Percentiles rank a stretch among this genome's conserved stretches.
Conservation (phyloP, 2,888 invertebrate species). For the Lysandra coridon region DNA sequence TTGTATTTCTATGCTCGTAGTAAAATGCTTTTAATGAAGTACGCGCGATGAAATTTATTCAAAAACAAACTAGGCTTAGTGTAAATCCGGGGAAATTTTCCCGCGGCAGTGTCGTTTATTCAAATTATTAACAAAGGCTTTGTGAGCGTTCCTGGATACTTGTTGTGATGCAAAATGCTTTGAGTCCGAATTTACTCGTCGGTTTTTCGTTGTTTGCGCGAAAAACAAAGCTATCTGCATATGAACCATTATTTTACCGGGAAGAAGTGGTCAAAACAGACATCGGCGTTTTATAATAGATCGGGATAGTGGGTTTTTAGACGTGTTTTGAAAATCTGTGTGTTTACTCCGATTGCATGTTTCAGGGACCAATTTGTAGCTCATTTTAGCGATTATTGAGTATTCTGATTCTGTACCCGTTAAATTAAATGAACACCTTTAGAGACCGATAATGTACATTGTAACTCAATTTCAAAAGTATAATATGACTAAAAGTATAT, state of each 20-base stretch:
- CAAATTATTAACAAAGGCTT: slow-evolving; percentile 41
- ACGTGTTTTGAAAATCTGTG: not conserved
- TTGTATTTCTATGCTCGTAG: not conserved
- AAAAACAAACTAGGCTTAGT: slow-evolving; percentile 28
- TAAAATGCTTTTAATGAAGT: slow-evolving; percentile 2
- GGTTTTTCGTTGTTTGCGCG: slow-evolving; percentile 39
- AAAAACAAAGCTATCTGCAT: slow-evolving; percentile 42
- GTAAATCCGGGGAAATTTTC: slow-evolving; percentile 28
- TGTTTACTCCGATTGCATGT: not conserved
- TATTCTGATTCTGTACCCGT: too few relatives aligned
- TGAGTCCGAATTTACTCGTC: slow-evolving; percentile 40
- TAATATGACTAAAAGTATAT: too few relatives aligned
- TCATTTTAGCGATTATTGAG: too few relatives aligned
- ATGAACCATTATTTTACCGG: slow-evolving; percentile 38
- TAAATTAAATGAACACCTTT: too few relatives aligned
- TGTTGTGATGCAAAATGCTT: slow-evolving; percentile 41
- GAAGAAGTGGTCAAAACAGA: slow-evolving; percentile 36
- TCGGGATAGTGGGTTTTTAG: not conserved
- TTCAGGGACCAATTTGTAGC: too few relatives aligned
- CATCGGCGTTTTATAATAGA: slow-evolving; percentile 37
- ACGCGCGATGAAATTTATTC: slow-evolving; percentile 17
- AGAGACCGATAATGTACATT: too few relatives aligned
- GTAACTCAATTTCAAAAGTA: too few relatives aligned
- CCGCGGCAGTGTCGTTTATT: slow-evolving; percentile 31
- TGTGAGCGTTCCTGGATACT: slow-evolving; percentile 39